Conservation (phyloP, 2,888 invertebrate species). For the Apomyelois bistriatella region DNA sequence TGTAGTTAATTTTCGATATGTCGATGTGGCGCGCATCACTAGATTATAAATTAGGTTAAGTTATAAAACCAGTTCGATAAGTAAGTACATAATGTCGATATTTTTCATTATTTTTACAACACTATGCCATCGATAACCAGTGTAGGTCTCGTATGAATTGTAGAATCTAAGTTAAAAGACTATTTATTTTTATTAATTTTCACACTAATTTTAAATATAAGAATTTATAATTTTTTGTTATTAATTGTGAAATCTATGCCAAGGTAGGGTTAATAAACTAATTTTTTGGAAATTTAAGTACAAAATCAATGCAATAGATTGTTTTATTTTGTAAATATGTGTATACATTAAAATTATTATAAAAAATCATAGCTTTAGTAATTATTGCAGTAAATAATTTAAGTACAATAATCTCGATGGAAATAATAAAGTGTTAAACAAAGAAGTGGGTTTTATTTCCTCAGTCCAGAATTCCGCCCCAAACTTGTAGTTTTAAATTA, state of each 20-base stretch:
- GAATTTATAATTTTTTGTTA: conserved; percentile 27
- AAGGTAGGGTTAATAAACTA: conserved; percentile 1
- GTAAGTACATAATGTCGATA: conserved; percentile 26
- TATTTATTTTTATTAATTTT: conserved; percentile 45
- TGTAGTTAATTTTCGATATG: conserved; percentile 30
- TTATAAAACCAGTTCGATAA: conserved; percentile 15
- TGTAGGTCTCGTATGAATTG: conserved; percentile 27
- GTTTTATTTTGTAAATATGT: conserved; percentile 71
- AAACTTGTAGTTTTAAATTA: too few relatives aligned
- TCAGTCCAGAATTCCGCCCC: neutral
- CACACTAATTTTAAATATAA: conserved; percentile 24
- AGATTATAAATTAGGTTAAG: conserved; percentile 16
- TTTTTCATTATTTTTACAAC: conserved; percentile 35
- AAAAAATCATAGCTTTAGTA: conserved; percentile 39
- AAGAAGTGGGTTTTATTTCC: conserved; percentile 24
- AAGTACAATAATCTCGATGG: conserved; percentile 39
- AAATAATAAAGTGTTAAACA: conserved; percentile 53
- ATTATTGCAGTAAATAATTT: conserved; percentile 26
- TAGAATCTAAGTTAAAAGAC: conserved; percentile 27
- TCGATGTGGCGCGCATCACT: conserved; percentile 24
- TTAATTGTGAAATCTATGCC: conserved; percentile 20
- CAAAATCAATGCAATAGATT: conserved; percentile 48
- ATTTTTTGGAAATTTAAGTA: conserved; percentile 19
- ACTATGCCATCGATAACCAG: conserved; percentile 52
- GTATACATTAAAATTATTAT: conserved; percentile 65